Conservation (phyloP, 2,797 vertebrate genomes). For the Toxotes lorentzi region DNA sequence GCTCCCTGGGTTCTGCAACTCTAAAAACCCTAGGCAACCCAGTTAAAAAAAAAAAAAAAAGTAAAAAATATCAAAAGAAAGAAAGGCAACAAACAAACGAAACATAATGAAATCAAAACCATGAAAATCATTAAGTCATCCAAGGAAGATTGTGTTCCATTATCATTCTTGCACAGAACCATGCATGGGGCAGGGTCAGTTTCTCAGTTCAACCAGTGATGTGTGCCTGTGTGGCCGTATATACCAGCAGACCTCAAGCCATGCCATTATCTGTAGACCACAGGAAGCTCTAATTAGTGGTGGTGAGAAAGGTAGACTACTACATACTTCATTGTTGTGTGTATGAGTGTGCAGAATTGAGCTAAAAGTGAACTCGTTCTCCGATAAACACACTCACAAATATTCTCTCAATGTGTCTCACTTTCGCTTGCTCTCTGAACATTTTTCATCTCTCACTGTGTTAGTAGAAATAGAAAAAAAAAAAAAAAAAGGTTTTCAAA, state of each 20-base stretch:
- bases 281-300: constrained; percentile 82
- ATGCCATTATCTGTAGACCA: constrained; percentile 75
- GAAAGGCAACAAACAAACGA: constrained; percentile 67
- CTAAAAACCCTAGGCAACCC: constrained; percentile 70
- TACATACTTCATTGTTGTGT: constrained; percentile 65
- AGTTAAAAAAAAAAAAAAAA: constrained; percentile 48
- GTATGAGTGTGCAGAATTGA: constrained; percentile 66
- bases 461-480: constrained; percentile 78
- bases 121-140: constrained; percentile 73
- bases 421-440: constrained; percentile 32
- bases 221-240: constrained; percentile 60
- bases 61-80: constrained; percentile 55
- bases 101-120: constrained; percentile 62
- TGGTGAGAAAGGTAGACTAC: constrained; percentile 71
- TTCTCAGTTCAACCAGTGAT: constrained; percentile 62
- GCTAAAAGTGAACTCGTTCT: constrained; percentile 71
- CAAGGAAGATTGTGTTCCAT: constrained; percentile 59
- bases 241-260: constrained; percentile 70
- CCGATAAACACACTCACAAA: constrained; percentile 55
- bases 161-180: constrained; percentile 74
- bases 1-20: constrained; percentile 75
- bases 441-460: constrained; percentile 54
- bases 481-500: constrained; percentile 62
- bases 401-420: constrained; percentile 45
- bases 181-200: constrained; percentile 72